Percentiles rank a stretch among this genome's conserved stretches.
These are phyloP conservation scores for Drosophila setifemur DNA, from an alignment of 1,140 invertebrate species.

Conservation along the genomic window DNA sequence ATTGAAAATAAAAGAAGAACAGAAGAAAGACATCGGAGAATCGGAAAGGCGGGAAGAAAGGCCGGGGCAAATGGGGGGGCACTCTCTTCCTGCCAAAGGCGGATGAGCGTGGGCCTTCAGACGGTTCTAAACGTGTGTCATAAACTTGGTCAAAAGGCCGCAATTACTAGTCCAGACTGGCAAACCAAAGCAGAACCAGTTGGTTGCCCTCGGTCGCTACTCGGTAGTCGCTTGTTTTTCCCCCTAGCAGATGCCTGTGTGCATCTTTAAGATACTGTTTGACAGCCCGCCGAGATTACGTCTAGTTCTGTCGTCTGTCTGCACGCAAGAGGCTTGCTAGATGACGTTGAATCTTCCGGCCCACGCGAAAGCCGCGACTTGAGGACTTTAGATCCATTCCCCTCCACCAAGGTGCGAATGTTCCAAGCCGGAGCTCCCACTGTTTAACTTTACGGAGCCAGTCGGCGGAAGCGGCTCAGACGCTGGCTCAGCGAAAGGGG, in stretches of 20 bases:
- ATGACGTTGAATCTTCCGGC: slow-evolving; percentile 25
- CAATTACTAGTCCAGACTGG: slow-evolving; percentile 35
- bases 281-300: slow-evolving; percentile 60
- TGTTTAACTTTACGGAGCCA: slow-evolving; percentile 34
- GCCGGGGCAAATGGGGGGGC: background rate
- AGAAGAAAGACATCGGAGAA: slow-evolving; percentile 5
- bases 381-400: background rate
- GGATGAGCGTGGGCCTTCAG: slow-evolving; percentile 47
- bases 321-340: slow-evolving; percentile 27
- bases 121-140: slow-evolving; percentile 50
- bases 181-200: slow-evolving; percentile 26
- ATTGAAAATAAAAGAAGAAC: slow-evolving; percentile 48
- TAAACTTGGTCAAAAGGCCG: slow-evolving; percentile 59
- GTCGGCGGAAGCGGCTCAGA: slow-evolving; percentile 45
- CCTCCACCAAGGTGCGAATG: slow-evolving; percentile 33
- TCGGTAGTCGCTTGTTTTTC: background rate
- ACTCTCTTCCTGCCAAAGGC: slow-evolving; percentile 21
- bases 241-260: slow-evolving; percentile 1
- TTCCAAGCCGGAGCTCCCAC: slow-evolving; percentile 19
- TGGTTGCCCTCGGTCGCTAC: background rate
- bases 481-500: slow-evolving; percentile 22
- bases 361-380: slow-evolving; percentile 18
- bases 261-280: slow-evolving; percentile 69
- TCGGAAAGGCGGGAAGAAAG: background rate
- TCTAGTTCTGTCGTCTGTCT: slow-evolving; percentile 27